Percentiles rank a stretch among this genome's conserved stretches.
These are phyloP conservation scores for Aeoliscus strigatus DNA, from an alignment of 2,797 vertebrate genomes.

Conservation along the genomic window DNA sequence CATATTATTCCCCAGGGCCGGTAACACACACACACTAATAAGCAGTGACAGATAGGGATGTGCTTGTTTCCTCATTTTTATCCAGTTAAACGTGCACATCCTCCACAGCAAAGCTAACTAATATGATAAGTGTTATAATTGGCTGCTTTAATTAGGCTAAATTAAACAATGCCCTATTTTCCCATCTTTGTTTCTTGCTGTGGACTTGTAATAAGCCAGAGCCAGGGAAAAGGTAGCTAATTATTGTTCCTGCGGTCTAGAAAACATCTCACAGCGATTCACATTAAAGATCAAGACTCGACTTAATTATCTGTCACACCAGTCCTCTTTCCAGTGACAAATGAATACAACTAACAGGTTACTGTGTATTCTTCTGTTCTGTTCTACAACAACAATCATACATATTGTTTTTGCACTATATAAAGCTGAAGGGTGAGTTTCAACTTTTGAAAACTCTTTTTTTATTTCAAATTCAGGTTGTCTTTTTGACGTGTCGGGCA, in stretches of 20 bases:
- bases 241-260: slow-evolving; percentile 45
- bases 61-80: slow-evolving; percentile 50
- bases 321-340: slow-evolving; percentile 12
- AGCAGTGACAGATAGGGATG: slow-evolving; percentile 48
- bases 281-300: slow-evolving; percentile 24
- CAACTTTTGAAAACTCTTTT: too few relatives aligned
- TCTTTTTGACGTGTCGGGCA: too few relatives aligned
- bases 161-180: slow-evolving; percentile 58
- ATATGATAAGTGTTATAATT: slow-evolving; percentile 69
- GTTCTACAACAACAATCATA: too few relatives aligned
- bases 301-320: slow-evolving; percentile 16
- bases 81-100: slow-evolving; percentile 49
- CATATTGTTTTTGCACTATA: too few relatives aligned
- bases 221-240: slow-evolving; percentile 48
- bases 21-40: slow-evolving; percentile 35
- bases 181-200: slow-evolving; percentile 35
- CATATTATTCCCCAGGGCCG: slow-evolving; percentile 34
- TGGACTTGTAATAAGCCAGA: slow-evolving; percentile 54
- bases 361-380: too few relatives aligned
- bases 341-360: background rate
- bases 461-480: too few relatives aligned
- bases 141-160: slow-evolving; percentile 64
- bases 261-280: slow-evolving; percentile 33
- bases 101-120: slow-evolving; percentile 54
- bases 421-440: too few relatives aligned